Percentiles rank a stretch among this genome's conserved stretches.
Conservation (phyloP, 2,113 vertebrate genomes). For the Channa maculata region DNA sequence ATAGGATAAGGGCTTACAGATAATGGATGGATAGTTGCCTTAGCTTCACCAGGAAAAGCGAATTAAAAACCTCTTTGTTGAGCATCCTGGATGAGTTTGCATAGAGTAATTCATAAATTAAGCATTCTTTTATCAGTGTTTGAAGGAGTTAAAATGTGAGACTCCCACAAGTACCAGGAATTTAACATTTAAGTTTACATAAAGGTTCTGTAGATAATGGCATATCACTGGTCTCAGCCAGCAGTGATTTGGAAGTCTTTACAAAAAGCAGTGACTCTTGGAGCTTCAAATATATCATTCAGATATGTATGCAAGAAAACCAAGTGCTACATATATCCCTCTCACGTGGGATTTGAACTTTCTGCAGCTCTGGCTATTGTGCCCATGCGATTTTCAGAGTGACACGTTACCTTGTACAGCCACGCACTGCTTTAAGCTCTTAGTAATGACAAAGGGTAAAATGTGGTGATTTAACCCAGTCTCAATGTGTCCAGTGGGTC, state of each 20-base stretch:
- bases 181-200: constrained; percentile 12
- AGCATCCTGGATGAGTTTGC: too few relatives aligned
- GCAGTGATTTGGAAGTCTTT: not conserved
- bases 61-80: too few relatives aligned
- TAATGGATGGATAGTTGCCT: too few relatives aligned
- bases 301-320: constrained; percentile 26
- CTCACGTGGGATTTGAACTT: constrained; percentile 9
- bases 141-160: not conserved
- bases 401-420: constrained; percentile 27
- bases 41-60: too few relatives aligned
- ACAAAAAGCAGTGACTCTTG: constrained; percentile 1
- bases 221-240: not conserved
- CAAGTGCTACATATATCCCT: not conserved
- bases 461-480: constrained; percentile 18
- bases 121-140: not conserved
- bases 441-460: constrained; percentile 46
- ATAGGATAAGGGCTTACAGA: too few relatives aligned
- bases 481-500: constrained; percentile 32
- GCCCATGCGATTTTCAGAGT: not conserved
- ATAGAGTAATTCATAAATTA: not conserved
- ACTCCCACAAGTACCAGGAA: constrained; percentile 19
- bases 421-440: constrained; percentile 25
- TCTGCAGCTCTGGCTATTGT: constrained; percentile 19
- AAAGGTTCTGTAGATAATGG: constrained; percentile 16
- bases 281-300: constrained; percentile 23